Conservation (phyloP, 2,797 vertebrate genomes). For the Oreochromis mossambicus region DNA sequence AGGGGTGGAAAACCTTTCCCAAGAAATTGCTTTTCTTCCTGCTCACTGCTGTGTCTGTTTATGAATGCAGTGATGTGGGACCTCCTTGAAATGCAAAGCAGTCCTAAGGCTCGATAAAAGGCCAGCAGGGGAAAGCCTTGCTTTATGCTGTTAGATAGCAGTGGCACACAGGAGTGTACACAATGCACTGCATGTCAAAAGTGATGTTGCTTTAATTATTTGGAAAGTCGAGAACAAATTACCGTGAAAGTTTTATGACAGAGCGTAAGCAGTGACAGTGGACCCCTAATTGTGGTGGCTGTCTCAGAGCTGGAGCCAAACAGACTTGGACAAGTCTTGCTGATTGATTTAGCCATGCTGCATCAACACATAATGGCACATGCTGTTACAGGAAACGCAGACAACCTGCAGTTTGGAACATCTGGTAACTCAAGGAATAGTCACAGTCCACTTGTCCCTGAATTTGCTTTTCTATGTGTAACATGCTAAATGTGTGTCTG, state of each 20-base stretch:
- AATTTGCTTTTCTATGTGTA: neutral
- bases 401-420: conserved; percentile 7
- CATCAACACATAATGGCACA: neutral
- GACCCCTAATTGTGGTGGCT: conserved; percentile 16
- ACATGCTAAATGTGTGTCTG: neutral
- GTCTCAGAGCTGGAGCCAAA: conserved; percentile 12
- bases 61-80: neutral
- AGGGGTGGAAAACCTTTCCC: conserved; percentile 1
- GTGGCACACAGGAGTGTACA: neutral
- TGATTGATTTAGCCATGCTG: conserved; percentile 27
- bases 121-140: neutral
- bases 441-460: neutral
- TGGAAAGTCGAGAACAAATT: conserved; percentile 41
- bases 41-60: conserved; percentile 17
- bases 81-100: conserved; percentile 27
- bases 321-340: conserved; percentile 20
- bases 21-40: neutral
- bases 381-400: conserved; percentile 13
- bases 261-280: conserved; percentile 17
- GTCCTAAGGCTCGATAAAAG: conserved; percentile 5
- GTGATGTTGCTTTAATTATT: conserved; percentile 44
- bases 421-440: conserved; percentile 11
- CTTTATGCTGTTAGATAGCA: neutral
- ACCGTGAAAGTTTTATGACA: conserved; percentile 22
- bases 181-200: conserved; percentile 31